Evolutionary conservation across 2,113 vertebrate species (phyloP), one percentile per base, ranked within the genome.

Genomic region (Tretioscincus oriximinensis): DNA sequence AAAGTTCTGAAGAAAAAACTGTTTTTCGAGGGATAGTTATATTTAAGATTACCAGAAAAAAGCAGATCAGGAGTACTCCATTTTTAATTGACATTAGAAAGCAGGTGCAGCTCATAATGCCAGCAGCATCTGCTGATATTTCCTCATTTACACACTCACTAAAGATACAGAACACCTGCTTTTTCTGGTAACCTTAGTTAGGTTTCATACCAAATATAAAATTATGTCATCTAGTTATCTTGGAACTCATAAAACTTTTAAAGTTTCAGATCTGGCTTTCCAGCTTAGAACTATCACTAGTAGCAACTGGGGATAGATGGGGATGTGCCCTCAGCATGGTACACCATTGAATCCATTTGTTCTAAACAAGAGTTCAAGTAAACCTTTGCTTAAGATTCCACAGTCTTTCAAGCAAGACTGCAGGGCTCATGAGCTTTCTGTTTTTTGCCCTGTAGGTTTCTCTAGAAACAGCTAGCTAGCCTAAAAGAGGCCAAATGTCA

Each of bases 401-500:
- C 81, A 88, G 77, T 85, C 81, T 89, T 92, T 92, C 78, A 75
- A 82, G 83, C 60, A 83, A 87, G 61, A 65, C 91, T 60, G 76
- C 24, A 69, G 85, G 86, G 78, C 81, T 92, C 76, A 73, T 82
- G 80, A 87, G 73, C 51, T 88, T 87, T 90, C 87, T 87, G 29
- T 77, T 88, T 84, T 66, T 89, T 86, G 80, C 81, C 78, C 82
- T 76, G 76, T 88, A 87, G 83, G 86, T 83, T 92, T 86, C 76
- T 82, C n/a, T 76, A 63, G 20, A 10, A 80, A 92, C 69, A 89
- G 65, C 58, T 84, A 88, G 72, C 76, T 85, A 1, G 12, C 77
- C 82, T 85, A 87, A 90, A 84, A 91, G 83, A 85, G 91, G 75
- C 86, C 80, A 88, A 85, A 85, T 92, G 90, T 90, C 81, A 88